phyloP scores from a whole-genome alignment of 2,888 invertebrate genomes.

The Tenthredo notha region DNA sequence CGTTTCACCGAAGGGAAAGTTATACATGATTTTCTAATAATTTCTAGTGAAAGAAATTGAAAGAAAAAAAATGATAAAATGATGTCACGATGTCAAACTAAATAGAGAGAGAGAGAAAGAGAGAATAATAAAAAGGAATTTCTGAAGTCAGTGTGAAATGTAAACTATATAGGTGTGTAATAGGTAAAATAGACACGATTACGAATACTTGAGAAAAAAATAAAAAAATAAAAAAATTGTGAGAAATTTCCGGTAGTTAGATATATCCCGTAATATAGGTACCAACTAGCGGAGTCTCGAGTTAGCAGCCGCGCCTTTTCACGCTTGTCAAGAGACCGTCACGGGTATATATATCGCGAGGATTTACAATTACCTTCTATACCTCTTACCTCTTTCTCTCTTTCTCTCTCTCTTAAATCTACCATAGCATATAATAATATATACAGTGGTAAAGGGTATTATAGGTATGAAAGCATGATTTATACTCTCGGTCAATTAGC shows the following conservation, averaged over 20 bases:
- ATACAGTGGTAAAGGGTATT: background rate
- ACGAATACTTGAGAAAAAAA: background rate
- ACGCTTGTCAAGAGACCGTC: slow-evolving; percentile 15
- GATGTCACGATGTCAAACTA: background rate
- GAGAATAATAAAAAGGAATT: background rate
- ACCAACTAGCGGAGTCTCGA: background rate
- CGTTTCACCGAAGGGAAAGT: no score
- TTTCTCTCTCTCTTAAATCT: background rate
- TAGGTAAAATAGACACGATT: background rate
- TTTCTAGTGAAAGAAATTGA: no score
- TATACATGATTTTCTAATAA: no score
- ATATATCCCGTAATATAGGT: background rate
- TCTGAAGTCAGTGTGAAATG: no score
- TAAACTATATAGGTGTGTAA: background rate
- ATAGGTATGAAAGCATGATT: slow-evolving; percentile 1
- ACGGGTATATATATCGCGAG: background rate
- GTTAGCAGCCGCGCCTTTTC: background rate
- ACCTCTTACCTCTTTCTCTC: background rate
- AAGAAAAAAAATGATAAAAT: no score
- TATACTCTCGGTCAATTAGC: slow-evolving; percentile 18
- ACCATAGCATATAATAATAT: background rate
- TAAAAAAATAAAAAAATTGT: background rate
- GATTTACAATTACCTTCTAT: slow-evolving; percentile 13
- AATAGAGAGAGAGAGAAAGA: background rate
- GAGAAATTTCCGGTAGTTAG: background rate